These are phyloP conservation scores for Carassius gibelio DNA, from an alignment of 2,113 vertebrate genomes.

Conservation along the genomic window DNA sequence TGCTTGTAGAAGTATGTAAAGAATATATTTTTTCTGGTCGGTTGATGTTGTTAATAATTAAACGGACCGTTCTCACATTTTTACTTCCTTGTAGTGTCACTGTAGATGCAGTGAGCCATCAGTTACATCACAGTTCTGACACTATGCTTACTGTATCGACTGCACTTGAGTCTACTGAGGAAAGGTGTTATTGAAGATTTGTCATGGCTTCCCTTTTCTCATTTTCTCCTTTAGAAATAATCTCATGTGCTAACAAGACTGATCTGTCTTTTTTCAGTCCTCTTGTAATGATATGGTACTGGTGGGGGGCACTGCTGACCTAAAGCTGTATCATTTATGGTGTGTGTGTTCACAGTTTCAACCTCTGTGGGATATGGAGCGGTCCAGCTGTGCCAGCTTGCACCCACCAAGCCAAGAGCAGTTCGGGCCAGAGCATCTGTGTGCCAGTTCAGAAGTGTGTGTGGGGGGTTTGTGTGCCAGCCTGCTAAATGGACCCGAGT, in stretches of 20 bases:
- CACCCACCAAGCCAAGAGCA: conserved; percentile 51
- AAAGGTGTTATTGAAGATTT: not conserved
- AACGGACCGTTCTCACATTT: too few relatives aligned
- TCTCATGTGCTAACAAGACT: conserved; percentile 45
- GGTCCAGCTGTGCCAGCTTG: conserved; percentile 54
- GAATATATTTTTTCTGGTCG: too few relatives aligned
- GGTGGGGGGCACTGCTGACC: not conserved
- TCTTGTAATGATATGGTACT: not conserved
- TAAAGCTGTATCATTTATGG: conserved; percentile 15
- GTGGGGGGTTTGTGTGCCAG: conserved; percentile 44
- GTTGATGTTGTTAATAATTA: too few relatives aligned
- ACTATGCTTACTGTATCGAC: not conserved
- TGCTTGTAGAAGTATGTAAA: too few relatives aligned
- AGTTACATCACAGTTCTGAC: not conserved
- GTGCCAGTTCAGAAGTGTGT: conserved; percentile 49
- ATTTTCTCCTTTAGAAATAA: not conserved
- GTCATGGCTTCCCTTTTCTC: not conserved
- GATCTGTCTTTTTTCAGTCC: conserved; percentile 32
- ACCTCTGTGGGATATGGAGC: conserved; percentile 47
- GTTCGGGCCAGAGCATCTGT: conserved; percentile 35
- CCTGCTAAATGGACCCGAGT: conserved; percentile 46
- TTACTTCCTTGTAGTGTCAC: too few relatives aligned
- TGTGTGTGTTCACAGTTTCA: conserved; percentile 16
- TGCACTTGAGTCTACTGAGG: not conserved
- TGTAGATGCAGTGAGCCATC: not conserved